Base-by-base conservation (phyloP, 2,888 invertebrate species). In the Chloroclysta siterata region DNA sequence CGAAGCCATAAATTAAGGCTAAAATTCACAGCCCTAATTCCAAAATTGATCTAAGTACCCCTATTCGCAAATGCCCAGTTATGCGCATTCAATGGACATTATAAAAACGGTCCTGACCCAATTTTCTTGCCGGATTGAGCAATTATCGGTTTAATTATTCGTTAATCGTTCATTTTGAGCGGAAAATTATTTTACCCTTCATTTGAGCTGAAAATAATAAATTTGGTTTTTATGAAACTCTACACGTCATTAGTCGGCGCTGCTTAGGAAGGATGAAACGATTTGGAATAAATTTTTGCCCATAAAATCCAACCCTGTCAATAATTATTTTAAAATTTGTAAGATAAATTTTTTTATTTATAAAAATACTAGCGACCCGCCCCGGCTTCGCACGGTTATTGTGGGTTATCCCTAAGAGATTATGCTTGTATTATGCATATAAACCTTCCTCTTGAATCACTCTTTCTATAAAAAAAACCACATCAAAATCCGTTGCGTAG, bases 101-200 rank as follows among this genome's bases (percentile, higher is more conserved):
- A 72, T 75, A 71, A 78, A 82, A 84, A 85, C 79, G 78, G 81
- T 72, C 39, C 65, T 64, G 80, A 74, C 84, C 82, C 77, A 72
- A 83, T 75, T 85, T 81, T 81, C 75, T 73, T 77, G 82, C 65
- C 70, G 70, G 75, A 82, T 79, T 84, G 84, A 80, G 73, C 87
- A 86, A 88, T 88, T 88, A 88, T 86, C 79, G 83, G 83, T 73
- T 79, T 78, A 82, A 84, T 87, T 84, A 79, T 70, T 72, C 77
- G 78, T 71, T 80, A 77, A 81, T 80, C 76, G 72, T 70, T 66
- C 71, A 71, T 72, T 74, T 76, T 72, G 69, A 68, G 70, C 67
- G 73, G 69, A 71, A 79, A 80, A 79, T 77, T 74, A 74, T 81
- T 75, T 73, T 73, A 75, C 68, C 63, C 70, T 58, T 70, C 66